A percentile compares a stretch with the other conserved stretches of the same genome.
These are phyloP conservation scores for Atopsyche davidsoni DNA, from an alignment of 1,140 invertebrate genomes.

Conservation along the genomic window DNA sequence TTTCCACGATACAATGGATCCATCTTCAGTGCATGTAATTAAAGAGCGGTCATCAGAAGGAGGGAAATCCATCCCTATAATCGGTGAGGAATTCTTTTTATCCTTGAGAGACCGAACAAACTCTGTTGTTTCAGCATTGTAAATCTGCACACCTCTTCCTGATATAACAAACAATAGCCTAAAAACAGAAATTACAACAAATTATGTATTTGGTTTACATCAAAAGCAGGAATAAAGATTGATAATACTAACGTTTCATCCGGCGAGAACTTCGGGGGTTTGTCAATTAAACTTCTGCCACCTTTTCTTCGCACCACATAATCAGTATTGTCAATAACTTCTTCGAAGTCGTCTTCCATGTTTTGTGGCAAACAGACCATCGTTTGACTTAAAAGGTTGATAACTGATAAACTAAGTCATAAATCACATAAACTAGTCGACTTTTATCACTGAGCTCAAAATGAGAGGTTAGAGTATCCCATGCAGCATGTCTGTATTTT, in stretches of 20 bases:
- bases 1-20: conserved; percentile 41
- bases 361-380: conserved; percentile 18
- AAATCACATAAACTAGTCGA: background rate
- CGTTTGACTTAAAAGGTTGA: no score
- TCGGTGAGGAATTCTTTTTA: conserved; percentile 15
- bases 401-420: background rate
- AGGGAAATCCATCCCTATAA: conserved; percentile 33
- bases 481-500: no score
- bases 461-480: no score
- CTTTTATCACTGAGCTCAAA: no score
- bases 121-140: conserved; percentile 42
- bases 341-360: conserved; percentile 15
- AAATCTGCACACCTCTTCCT: conserved; percentile 40
- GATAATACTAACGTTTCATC: conserved; percentile 42
- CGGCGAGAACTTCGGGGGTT: conserved; percentile 42
- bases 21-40: conserved; percentile 40
- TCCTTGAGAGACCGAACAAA: conserved; percentile 33
- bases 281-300: conserved; percentile 44
- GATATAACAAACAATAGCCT: conserved; percentile 42
- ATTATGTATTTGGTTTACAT: conserved; percentile 9
- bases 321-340: conserved; percentile 12
- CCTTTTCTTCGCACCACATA: conserved; percentile 42
- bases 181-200: conserved; percentile 24
- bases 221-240: conserved; percentile 1
- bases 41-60: conserved; percentile 41